Evolutionary conservation across 2,113 vertebrate species (phyloP).

Genomic region (Elephantulus edwardii): DNA sequence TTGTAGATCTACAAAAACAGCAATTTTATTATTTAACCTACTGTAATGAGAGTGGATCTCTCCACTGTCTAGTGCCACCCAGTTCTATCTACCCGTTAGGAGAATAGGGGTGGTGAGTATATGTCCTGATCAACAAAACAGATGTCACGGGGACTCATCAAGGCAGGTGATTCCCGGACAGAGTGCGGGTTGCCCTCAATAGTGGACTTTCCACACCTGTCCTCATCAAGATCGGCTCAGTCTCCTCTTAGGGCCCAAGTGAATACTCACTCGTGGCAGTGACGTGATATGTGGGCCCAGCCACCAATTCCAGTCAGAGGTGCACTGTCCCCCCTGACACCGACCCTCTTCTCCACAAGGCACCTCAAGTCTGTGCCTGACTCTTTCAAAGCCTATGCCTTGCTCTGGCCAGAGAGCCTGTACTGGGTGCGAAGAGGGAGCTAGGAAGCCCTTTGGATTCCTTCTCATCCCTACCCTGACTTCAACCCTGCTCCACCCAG

Average conservation of each 20-base stretch:
- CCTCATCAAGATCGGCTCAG: background rate
- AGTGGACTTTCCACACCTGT: background rate
- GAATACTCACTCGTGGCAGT: background rate
- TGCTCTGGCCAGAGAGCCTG: background rate
- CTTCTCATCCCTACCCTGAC: background rate
- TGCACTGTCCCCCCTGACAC: background rate
- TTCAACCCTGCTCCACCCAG: background rate
- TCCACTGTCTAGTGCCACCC: background rate
- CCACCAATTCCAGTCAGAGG: background rate
- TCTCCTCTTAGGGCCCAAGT: background rate
- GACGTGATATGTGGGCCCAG: background rate
- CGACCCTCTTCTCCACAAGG: too few species aligned
- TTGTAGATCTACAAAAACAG: background rate
- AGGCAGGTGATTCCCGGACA: background rate
- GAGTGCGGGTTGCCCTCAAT: rapidly evolving
- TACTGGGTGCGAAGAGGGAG: too few species aligned
- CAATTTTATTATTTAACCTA: background rate
- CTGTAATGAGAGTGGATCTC: background rate
- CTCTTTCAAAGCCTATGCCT: background rate
- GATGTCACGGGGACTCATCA: background rate
- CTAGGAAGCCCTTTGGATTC: background rate
- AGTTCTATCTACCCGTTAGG: background rate
- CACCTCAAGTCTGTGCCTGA: background rate
- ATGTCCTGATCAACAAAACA: too few species aligned
- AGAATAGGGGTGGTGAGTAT: background rate